Conservation (phyloP, 2,888 invertebrate genomes). For the Scaeva pyrastri region DNA sequence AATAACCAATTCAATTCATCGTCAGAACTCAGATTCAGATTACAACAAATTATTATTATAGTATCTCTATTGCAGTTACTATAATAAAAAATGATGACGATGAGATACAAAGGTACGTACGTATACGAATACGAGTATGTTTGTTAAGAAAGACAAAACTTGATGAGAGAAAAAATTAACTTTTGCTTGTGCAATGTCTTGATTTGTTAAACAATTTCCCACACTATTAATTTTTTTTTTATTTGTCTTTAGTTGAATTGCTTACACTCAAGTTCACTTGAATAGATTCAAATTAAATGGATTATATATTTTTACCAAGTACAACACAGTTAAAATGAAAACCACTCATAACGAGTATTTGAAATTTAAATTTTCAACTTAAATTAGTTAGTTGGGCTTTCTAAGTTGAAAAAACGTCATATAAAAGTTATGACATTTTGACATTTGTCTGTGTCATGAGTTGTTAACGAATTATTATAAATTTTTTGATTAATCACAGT, state of each 20-base stretch:
- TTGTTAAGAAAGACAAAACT: neutral
- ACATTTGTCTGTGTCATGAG: no score
- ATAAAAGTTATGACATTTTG: no score
- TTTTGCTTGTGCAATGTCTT: neutral
- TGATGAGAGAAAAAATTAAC: slow-evolving; percentile 1
- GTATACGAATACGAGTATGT: no score
- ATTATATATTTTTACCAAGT: no score
- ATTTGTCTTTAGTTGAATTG: neutral
- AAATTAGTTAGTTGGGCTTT: no score
- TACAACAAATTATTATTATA: neutral
- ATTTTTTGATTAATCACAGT: no score
- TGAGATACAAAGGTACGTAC: neutral
- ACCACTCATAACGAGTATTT: no score
- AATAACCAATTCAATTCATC: neutral
- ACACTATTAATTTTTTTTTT: neutral
- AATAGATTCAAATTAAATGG: neutral
- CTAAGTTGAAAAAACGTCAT: no score
- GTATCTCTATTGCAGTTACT: neutral
- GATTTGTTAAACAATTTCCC: slow-evolving; percentile 2
- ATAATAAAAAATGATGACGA: neutral
- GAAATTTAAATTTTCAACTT: no score
- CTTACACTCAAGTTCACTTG: neutral
- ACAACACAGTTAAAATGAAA: no score
- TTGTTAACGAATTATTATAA: no score
- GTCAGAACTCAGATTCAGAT: neutral